phyloP scores from a whole-genome alignment of 2,113 vertebrate genomes.

The Acrocephalus kingi region DNA sequence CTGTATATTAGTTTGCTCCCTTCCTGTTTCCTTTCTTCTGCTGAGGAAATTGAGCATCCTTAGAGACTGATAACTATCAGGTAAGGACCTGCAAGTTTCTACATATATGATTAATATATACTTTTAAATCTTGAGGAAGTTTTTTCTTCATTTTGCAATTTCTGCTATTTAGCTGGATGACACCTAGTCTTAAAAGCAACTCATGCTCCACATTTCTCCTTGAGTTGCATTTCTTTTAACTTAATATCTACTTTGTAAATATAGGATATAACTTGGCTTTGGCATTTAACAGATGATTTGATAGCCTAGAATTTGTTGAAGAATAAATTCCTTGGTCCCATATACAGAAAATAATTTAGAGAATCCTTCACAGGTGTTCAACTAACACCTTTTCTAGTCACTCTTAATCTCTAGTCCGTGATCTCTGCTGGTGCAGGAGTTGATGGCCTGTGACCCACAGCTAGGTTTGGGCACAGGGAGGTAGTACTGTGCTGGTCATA shows the following conservation, averaged over 20 bases:
- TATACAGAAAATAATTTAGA: not conserved
- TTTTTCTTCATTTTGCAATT: conserved; percentile 23
- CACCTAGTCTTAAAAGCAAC: not conserved
- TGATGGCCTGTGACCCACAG: not conserved
- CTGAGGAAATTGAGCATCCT: not conserved
- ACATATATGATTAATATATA: not conserved
- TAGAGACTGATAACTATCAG: not conserved
- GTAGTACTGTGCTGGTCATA: not conserved
- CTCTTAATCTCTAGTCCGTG: not conserved
- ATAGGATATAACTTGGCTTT: not conserved
- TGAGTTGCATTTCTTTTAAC: not conserved
- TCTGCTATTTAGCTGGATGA: not conserved
- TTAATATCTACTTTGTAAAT: not conserved
- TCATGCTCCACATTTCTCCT: not conserved
- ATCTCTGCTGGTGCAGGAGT: not conserved
- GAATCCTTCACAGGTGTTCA: not conserved
- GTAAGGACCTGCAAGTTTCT: not conserved
- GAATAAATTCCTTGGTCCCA: not conserved
- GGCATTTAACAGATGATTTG: not conserved
- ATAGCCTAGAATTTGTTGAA: not conserved
- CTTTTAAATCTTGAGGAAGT: conserved; percentile 10
- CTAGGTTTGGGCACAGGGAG: not conserved
- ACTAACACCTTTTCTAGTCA: not conserved
- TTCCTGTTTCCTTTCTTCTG: not conserved
- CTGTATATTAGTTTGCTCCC: not conserved